phyloP scores from a whole-genome alignment of 2,888 invertebrate genomes.

The Rhyacophila evoluta region DNA sequence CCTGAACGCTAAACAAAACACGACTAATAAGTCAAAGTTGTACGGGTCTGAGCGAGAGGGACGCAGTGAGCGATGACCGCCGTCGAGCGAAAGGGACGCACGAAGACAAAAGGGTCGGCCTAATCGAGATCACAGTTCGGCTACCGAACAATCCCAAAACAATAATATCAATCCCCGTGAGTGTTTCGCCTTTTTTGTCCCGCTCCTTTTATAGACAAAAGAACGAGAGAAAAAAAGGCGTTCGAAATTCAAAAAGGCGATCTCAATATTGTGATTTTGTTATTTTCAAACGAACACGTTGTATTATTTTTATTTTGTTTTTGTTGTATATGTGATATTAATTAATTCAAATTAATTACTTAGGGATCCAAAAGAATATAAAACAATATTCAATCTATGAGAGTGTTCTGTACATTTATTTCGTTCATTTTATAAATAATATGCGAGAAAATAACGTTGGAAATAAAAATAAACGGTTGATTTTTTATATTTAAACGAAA shows the following conservation, averaged over 20 bases:
- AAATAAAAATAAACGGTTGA: no score
- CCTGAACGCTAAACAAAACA: conserved; percentile 21
- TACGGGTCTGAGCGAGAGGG: background rate
- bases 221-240: background rate
- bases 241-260: background rate
- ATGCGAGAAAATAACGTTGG: no score
- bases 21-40: background rate
- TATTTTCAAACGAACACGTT: background rate
- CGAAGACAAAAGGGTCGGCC: background rate
- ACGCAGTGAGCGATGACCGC: background rate
- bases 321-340: no score
- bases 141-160: conserved; percentile 19
- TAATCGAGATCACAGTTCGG: conserved; percentile 22
- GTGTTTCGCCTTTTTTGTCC: background rate
- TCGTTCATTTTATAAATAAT: no score
- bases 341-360: no score
- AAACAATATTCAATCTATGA: no score
- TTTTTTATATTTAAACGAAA: no score
- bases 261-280: background rate
- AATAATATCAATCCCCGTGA: conserved; percentile 17
- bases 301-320: no score
- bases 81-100: background rate
- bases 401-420: no score
- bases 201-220: background rate
- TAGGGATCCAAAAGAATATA: no score